These are phyloP conservation scores for Thera britannica DNA, from an alignment of 2,888 invertebrate genomes.

Conservation along the genomic window DNA sequence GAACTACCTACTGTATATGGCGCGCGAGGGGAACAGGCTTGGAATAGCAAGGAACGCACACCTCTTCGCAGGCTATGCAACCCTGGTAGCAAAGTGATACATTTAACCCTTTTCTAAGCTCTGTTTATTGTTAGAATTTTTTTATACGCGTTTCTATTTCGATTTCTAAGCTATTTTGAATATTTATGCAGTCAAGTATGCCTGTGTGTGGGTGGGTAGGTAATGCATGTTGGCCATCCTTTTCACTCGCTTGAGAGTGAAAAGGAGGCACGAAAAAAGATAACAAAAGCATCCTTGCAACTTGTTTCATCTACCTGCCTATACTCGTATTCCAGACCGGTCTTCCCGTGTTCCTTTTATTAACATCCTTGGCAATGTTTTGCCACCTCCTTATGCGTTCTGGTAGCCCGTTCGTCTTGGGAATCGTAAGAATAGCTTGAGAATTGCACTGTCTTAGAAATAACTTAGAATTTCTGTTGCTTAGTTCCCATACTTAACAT, in stretches of 20 bases:
- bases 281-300: slow-evolving; percentile 10
- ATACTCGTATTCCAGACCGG: background rate
- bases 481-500: slow-evolving; percentile 10
- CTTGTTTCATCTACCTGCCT: slow-evolving; percentile 19
- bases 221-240: background rate
- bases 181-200: slow-evolving; percentile 1
- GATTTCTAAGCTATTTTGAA: slow-evolving; percentile 18
- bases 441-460: slow-evolving; percentile 20
- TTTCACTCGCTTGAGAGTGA: background rate
- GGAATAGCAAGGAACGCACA: slow-evolving; percentile 27
- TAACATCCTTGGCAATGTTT: slow-evolving; percentile 3
- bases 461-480: slow-evolving; percentile 6
- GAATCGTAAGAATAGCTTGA: slow-evolving; percentile 33
- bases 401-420: slow-evolving; percentile 24
- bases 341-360: slow-evolving; percentile 12
- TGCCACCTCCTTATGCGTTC: slow-evolving; percentile 17
- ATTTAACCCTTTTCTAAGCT: slow-evolving; percentile 37
- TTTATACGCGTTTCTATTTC: slow-evolving; percentile 22
- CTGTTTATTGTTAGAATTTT: slow-evolving; percentile 27
- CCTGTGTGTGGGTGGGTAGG: background rate
- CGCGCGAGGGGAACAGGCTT: slow-evolving; percentile 18
- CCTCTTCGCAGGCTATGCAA: slow-evolving; percentile 25
- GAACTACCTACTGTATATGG: slow-evolving; percentile 18
- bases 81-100: slow-evolving; percentile 35
- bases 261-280: background rate